Evolutionary conservation across 2,888 invertebrate genomes (phyloP), one percentile per base, ranked within the genome.

Genomic region (Hyalella azteca): DNA sequence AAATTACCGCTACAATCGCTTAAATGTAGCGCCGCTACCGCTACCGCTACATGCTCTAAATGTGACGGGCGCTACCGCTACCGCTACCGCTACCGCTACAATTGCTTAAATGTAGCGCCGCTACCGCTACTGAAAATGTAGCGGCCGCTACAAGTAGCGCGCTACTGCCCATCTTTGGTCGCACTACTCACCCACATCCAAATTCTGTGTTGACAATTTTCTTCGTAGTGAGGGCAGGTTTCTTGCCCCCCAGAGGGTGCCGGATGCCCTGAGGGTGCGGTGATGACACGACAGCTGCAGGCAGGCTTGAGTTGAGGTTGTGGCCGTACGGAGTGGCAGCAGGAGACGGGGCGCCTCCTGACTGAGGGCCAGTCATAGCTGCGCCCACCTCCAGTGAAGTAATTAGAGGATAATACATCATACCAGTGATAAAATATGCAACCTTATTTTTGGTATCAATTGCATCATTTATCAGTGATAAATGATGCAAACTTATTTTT

Each of bases 161-260:
- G 15, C 7, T 15, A 45, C 19, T 19, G 45, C 45, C 19, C 11
- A 45, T 1, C 45, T 45, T 19, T 45, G 1, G 29, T 11, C 2
- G 22, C 1, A 0, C 26, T 29, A 4, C 54, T 54, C 36, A 66
- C 66, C 66, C 66, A 19, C 19, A 15, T n/a, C 7, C 36, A 22
- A 66, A 66, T 11, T 66, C 66, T 36, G 66, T 66, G 66, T 66
- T 66, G 66, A 66, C 66, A 4, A 66, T 66, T 66, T 66, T 66
- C 29, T 66, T 66, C 3, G 66, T 36, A 19, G 19, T n/a, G 15
- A 66, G 66, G 5, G 39, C 66, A 0, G 66, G 66, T 19, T 66
- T 66, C 29, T 66, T 1, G 36, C 54, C 26, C 1, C 54, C 54
- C 29, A 9, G 4, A 26, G 22, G 54, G 54, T 29, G 22, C 29